Evolutionary conservation across 2,888 invertebrate genomes (phyloP), one percentile per base, ranked within the genome.

Genomic region (Sinhomidia bicolor): DNA sequence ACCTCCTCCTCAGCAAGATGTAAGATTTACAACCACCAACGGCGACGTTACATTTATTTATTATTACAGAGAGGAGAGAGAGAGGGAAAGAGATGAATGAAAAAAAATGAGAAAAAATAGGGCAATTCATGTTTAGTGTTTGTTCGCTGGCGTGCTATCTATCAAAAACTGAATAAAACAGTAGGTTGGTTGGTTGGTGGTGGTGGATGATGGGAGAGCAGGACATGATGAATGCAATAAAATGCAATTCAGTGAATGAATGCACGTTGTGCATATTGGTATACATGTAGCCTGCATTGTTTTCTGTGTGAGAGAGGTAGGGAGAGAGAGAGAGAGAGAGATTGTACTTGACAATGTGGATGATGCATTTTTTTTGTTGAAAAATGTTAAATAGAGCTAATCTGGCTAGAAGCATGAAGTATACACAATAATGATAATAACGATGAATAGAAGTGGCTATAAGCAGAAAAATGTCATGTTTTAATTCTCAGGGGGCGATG

Each of bases 21-120:
- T n/a, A 36, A 85, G 80, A 79, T 85, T 85, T 85, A 71, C 85
- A 85, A 80, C 79, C 85, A 88, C 88, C 88, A 88, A 79, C 88
- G 88, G 88, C 88, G 78, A 65, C 36, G 44, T 88, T 83, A 32
- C 83, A n/a, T n/a, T n/a, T n/a, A 88, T 41, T 65, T 78, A n/a
- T 57, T 51, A n/a, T 76, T 76, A n/a, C 17, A 78, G 36, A 44
- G 32, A 17, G 36, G 32, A 76, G 62, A 62, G 62, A 78, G 71
- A 26, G 44, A 74, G 6, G 29, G 20, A 57, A 78, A 74, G 60
- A 68, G 60, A 85, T 80, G 71, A 71, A 80, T 68, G 79, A 79
- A 78, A 47, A 26, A n/a, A 51, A 68, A 36, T 36, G n/a, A 41
- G 9, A 71, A 79, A 83, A 88, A 84, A 57, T 88, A 84, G 88